Conservation (phyloP, 2,797 vertebrate genomes). For the Mycteria americana region DNA sequence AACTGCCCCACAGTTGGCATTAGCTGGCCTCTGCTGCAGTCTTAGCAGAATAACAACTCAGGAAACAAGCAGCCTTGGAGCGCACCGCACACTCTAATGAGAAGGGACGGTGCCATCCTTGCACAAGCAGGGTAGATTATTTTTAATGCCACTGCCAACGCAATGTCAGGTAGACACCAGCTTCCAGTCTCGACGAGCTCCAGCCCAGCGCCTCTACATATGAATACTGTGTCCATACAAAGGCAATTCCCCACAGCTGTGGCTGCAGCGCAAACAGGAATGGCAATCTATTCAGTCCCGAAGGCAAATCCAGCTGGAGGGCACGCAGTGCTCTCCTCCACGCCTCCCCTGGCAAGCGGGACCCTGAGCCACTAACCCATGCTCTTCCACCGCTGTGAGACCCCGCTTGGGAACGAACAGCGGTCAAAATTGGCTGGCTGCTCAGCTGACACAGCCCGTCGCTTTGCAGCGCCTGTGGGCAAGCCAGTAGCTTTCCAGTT, state of each 20-base stretch:
- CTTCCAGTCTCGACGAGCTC: background rate
- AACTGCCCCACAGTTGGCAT: background rate
- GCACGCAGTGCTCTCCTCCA: background rate
- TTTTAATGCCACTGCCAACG: background rate
- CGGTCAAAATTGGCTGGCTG: background rate
- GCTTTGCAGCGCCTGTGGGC: background rate
- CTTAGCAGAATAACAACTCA: background rate
- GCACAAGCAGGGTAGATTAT: background rate
- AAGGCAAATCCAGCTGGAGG: background rate
- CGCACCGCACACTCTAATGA: fast-evolving
- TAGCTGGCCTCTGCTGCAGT: background rate
- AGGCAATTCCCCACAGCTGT: background rate
- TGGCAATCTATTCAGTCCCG: background rate
- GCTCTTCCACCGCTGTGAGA: background rate
- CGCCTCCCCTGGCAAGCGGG: background rate
- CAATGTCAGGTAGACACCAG: background rate
- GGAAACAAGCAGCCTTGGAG: background rate
- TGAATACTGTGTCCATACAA: background rate
- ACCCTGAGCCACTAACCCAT: background rate
- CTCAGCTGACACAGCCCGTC: background rate
- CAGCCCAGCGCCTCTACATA: background rate
- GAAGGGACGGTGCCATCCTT: background rate
- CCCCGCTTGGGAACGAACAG: background rate
- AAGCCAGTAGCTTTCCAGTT: background rate
- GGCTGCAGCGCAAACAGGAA: background rate